A percentile compares a stretch with the other conserved stretches of the same genome.
Evolutionary conservation across 2,797 vertebrate genomes (phyloP).

Genomic region (Numenius phaeopus): DNA sequence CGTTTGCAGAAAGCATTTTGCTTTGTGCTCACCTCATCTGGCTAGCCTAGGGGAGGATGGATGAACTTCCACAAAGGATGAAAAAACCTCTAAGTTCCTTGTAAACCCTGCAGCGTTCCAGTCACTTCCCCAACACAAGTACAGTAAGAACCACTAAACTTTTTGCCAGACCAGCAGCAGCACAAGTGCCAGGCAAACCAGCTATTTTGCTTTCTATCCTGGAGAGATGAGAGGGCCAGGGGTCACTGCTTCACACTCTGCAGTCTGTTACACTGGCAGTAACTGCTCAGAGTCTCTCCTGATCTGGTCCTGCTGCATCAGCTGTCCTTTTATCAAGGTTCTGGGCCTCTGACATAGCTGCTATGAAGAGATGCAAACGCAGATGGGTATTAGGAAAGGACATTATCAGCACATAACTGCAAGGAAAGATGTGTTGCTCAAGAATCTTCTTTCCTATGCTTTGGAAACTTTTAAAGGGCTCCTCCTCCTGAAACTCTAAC

Average conservation of each 20-base stretch:
- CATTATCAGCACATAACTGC: neutral
- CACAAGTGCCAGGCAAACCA: neutral
- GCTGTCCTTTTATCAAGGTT: too few species aligned
- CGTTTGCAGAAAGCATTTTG: neutral
- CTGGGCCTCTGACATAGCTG: neutral
- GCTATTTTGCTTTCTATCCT: neutral
- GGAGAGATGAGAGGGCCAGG: neutral
- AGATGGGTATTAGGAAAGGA: neutral
- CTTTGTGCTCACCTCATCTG: neutral
- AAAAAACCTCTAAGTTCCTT: neutral
- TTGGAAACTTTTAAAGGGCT: neutral
- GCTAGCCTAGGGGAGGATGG: neutral
- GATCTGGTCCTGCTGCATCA: neutral
- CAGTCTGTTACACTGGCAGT: neutral
- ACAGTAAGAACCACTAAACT: neutral
- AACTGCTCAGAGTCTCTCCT: neutral
- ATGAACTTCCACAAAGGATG: neutral
- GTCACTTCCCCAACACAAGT: neutral
- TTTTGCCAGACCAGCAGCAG: neutral
- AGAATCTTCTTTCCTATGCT: neutral
- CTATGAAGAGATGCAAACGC: neutral
- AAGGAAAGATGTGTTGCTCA: neutral
- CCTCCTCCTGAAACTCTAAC: neutral
- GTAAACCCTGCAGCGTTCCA: neutral
- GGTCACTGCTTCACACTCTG: neutral